phyloP scores from a whole-genome alignment of 2,888 invertebrate species.

The Periphyllus acericola region DNA sequence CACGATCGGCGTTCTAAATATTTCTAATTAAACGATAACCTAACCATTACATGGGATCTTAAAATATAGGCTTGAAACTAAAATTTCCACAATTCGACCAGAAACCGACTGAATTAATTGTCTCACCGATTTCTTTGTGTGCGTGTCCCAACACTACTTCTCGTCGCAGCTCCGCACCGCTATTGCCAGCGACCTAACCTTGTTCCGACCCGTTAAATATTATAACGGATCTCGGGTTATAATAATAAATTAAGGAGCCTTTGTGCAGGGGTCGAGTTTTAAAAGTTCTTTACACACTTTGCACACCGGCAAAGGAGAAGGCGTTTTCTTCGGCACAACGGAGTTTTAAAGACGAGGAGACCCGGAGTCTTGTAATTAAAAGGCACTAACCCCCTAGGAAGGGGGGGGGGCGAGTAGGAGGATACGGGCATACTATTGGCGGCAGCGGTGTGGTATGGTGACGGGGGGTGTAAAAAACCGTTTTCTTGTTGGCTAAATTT shows the following conservation, averaged over 20 bases:
- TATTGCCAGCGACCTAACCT: conserved; percentile 13
- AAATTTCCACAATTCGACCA: background rate
- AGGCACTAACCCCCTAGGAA: conserved; percentile 23
- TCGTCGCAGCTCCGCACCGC: background rate
- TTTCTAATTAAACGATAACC: too few relatives aligned
- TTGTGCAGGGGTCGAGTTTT: conserved; percentile 56
- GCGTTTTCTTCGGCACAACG: conserved; percentile 49
- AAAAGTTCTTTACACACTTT: conserved; percentile 58
- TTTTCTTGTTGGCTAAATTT: conserved; percentile 39
- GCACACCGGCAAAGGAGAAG: conserved; percentile 45
- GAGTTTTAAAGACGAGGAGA: conserved; percentile 53
- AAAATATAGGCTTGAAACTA: too few relatives aligned
- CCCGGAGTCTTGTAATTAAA: conserved; percentile 57
- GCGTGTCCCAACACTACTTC: background rate
- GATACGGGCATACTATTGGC: background rate
- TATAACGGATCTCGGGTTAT: conserved; percentile 58
- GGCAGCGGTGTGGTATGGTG: background rate
- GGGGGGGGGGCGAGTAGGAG: background rate
- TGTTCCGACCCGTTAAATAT: conserved; percentile 51
- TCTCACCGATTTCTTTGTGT: conserved; percentile 43
- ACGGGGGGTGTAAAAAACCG: conserved; percentile 19
- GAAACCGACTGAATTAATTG: conserved; percentile 3
- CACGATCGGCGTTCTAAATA: too few relatives aligned
- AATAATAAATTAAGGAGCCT: conserved; percentile 60
- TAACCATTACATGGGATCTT: too few relatives aligned